Base-by-base conservation (phyloP, 2,113 vertebrate species). In the Varanus salvator region DNA sequence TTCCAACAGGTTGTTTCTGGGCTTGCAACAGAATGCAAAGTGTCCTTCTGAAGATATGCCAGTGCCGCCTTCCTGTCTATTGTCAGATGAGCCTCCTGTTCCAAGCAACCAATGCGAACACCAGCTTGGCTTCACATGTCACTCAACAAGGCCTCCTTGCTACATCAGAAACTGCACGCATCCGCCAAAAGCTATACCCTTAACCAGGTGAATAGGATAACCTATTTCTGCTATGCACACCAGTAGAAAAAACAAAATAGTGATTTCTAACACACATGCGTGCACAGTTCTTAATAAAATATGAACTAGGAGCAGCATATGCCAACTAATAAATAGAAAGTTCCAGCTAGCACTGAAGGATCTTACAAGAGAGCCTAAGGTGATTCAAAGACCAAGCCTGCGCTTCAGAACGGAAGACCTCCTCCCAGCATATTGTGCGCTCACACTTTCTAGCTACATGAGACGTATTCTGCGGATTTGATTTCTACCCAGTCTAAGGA, bases 111-210 rank as follows among this genome's bases (percentile, higher is more conserved):
- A 0, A 81, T 88, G 38, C 74, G 64, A 69, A 91, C 60, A 74
- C 29, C 57, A 57, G 1, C 50, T 2, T 21, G 83, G 60, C 90
- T 93, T 84, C 66, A 48, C 93, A 17, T 88, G 90, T 38, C 92
- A 57, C 80, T 0, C 57, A 3, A 1, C 52, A 29, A 68, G 91
- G 93, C 93, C 90, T 93, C 94, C 94, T 93, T 92, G 75, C 83
- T 86, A 66, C 50, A 94, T 5, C 2, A 76, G 89, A 80, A 91
- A 72, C 89, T 93, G 84, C 84, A 88, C 66, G 80, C 87, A 92
- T 94, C 93, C 93, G 95, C 93, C 95, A 94, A 94, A 93, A 94
- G 93, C 93, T 93, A 88, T 84, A 34, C 93, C 84, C 85, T 94
- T 87, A 50, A 89, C 11, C 89, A 52, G 87, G 81, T 93, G 94